Evolutionary conservation across 2,888 invertebrate species (phyloP).

Genomic region (Apodemia zela): DNA sequence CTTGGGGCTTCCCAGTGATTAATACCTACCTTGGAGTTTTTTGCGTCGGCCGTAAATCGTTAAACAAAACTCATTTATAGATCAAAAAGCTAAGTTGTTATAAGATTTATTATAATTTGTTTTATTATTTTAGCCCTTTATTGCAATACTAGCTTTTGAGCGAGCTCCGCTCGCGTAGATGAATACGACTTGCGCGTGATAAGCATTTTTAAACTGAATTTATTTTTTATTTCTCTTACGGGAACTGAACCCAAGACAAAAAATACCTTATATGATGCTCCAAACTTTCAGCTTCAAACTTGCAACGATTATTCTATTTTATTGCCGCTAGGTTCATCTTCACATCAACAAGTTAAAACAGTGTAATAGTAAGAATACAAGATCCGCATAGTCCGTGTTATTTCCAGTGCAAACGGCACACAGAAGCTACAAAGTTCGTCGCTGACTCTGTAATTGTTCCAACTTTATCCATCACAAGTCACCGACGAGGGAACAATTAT

Average conservation of each 20-base stretch:
- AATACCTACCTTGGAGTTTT: conserved; percentile 17
- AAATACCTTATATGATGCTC: too few relatives aligned
- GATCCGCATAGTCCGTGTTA: neutral
- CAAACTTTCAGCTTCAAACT: too few relatives aligned
- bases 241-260: too few relatives aligned
- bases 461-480: conserved; percentile 14
- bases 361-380: neutral
- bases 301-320: neutral
- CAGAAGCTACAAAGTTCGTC: conserved; percentile 5
- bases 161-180: too few relatives aligned
- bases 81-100: conserved; percentile 9
- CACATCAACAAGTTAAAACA: neutral
- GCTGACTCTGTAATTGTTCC: neutral
- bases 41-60: conserved; percentile 19
- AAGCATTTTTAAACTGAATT: too few relatives aligned
- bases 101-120: neutral
- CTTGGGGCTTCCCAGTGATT: conserved; percentile 18
- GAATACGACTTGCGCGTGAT: too few relatives aligned
- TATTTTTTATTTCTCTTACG: too few relatives aligned
- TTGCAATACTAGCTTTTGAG: too few relatives aligned
- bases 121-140: neutral
- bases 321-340: neutral
- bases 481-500: conserved; percentile 15
- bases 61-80: conserved; percentile 19
- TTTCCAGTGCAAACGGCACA: neutral